These are phyloP conservation scores for Melitaea athalia DNA, from an alignment of 2,888 invertebrate genomes.

Conservation along the genomic window DNA sequence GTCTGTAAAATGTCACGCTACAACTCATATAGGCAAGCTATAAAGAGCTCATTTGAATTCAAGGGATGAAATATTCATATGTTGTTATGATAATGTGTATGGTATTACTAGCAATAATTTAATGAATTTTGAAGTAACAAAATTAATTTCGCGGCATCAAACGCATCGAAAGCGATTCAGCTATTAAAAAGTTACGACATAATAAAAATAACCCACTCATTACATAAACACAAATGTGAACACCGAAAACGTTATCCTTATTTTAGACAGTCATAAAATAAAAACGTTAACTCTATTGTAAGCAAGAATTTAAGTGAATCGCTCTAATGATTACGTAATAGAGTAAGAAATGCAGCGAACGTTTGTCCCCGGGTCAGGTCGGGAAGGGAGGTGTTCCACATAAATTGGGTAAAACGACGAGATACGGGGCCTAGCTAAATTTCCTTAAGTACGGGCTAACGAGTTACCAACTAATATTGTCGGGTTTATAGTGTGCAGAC, in stretches of 20 bases:
- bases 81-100: too few species aligned
- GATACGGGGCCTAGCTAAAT: constrained; percentile 52
- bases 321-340: constrained; percentile 34
- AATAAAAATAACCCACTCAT: background rate
- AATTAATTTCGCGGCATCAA: too few species aligned
- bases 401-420: constrained; percentile 47
- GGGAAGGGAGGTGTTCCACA: constrained; percentile 46
- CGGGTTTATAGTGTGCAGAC: constrained; percentile 53
- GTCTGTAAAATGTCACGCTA: too few species aligned
- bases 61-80: too few species aligned
- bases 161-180: too few species aligned
- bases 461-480: constrained; percentile 52
- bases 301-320: constrained; percentile 12
- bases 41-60: too few species aligned
- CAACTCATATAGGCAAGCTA: too few species aligned
- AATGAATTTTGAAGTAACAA: too few species aligned
- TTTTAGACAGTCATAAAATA: constrained; percentile 6
- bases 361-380: constrained; percentile 39
- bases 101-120: too few species aligned
- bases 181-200: background rate
- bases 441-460: constrained; percentile 56
- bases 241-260: background rate
- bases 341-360: constrained; percentile 36
- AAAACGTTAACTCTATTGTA: background rate
- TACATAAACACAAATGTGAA: background rate